phyloP scores from a whole-genome alignment of 1,140 invertebrate genomes.

The Calephelis nemesis region DNA sequence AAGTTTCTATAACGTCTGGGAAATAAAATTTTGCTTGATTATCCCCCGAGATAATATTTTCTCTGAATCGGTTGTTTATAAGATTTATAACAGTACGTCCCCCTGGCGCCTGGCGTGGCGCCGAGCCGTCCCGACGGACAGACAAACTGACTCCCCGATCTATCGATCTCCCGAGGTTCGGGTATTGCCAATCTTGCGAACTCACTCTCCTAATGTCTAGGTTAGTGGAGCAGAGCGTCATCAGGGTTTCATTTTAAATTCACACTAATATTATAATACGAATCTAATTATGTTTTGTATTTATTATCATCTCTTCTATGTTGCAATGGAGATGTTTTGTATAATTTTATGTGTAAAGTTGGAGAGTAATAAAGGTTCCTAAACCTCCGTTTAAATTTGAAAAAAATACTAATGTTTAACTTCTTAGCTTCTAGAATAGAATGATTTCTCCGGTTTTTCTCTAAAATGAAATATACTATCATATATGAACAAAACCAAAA shows the following conservation, averaged over 20 bases:
- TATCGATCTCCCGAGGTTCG: constrained; percentile 49
- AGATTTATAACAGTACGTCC: constrained; percentile 54
- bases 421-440: no score
- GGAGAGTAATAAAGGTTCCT: no score
- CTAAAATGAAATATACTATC: no score
- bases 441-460: no score
- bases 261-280: no score
- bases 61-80: constrained; percentile 40
- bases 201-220: constrained; percentile 5
- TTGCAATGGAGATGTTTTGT: no score
- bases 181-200: not conserved
- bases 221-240: constrained; percentile 4
- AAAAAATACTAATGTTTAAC: no score
- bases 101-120: constrained; percentile 59
- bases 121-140: constrained; percentile 63
- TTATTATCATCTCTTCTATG: no score
- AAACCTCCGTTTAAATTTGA: no score
- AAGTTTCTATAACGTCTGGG: constrained; percentile 4
- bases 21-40: constrained; percentile 15
- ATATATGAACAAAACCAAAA: no score
- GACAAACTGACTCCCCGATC: constrained; percentile 47
- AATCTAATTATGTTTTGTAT: no score
- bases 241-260: constrained; percentile 2
- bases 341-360: no score
- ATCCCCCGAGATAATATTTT: constrained; percentile 27